These are phyloP conservation scores for Centruroides sculpturatus DNA, from an alignment of 1,140 invertebrate species.

Conservation along the genomic window DNA sequence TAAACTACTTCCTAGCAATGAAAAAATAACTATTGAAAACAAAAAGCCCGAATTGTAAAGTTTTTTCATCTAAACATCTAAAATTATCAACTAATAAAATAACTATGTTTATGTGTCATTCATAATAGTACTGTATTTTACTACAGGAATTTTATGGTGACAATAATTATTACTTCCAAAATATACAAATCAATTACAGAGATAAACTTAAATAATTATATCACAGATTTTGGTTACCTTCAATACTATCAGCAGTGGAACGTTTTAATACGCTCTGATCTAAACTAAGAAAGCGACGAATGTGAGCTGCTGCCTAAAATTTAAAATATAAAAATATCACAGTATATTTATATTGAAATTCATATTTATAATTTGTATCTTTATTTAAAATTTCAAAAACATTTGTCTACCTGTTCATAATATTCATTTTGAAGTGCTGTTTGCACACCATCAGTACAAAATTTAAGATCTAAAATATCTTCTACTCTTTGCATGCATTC, in stretches of 20 bases:
- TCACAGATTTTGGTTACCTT: slow-evolving; percentile 3
- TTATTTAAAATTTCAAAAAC: neutral
- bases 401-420: slow-evolving; percentile 38
- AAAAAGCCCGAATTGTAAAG: no score
- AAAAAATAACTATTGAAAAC: no score
- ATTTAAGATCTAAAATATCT: slow-evolving; percentile 87
- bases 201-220: no score
- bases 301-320: slow-evolving; percentile 74
- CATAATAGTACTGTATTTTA: no score
- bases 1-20: slow-evolving; percentile 41
- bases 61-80: no score
- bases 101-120: no score
- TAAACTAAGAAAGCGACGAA: slow-evolving; percentile 87
- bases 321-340: neutral
- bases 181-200: no score
- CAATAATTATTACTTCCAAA: no score
- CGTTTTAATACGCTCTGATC: slow-evolving; percentile 67
- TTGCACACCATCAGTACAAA: slow-evolving; percentile 89
- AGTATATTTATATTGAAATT: no score
- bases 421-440: slow-evolving; percentile 73
- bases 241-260: slow-evolving; percentile 12
- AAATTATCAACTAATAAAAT: no score
- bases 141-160: no score
- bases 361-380: no score
- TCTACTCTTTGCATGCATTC: slow-evolving; percentile 89